Evolutionary conservation across 1,140 invertebrate species (phyloP).

Genomic region (Lethrus apterus): DNA sequence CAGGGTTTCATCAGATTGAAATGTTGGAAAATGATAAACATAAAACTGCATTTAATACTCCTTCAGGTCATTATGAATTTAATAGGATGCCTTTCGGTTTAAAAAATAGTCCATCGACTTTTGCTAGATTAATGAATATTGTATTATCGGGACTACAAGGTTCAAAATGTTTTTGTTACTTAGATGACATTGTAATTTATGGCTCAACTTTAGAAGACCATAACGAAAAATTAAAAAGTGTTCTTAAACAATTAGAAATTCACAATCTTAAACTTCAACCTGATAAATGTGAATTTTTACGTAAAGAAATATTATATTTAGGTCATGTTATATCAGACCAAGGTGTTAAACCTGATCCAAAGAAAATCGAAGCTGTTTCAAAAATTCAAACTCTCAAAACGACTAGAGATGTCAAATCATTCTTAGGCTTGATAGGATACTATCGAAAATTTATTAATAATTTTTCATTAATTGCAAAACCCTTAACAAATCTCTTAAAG

Average conservation of each 20-base stretch:
- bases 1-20: constrained; percentile 9
- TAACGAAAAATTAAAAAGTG: constrained; percentile 27
- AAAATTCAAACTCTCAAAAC: no score
- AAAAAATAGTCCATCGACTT: constrained; percentile 18
- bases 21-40: neutral
- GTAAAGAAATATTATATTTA: constrained; percentile 18
- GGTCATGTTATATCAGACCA: constrained; percentile 18
- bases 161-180: constrained; percentile 22
- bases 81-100: constrained; percentile 18
- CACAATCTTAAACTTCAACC: constrained; percentile 26
- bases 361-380: constrained; percentile 20
- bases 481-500: no score
- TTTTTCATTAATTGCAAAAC: no score
- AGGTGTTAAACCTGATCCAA: constrained; percentile 20
- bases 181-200: constrained; percentile 44
- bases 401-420: no score
- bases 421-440: no score
- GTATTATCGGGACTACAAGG: constrained; percentile 17
- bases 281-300: constrained; percentile 20
- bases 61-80: neutral
- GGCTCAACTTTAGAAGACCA: constrained; percentile 36
- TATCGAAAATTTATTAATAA: no score
- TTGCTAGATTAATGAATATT: constrained; percentile 16
- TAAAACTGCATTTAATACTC: constrained; percentile 4
- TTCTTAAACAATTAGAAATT: constrained; percentile 15